Percentiles rank a stretch among this genome's conserved stretches.
These are phyloP conservation scores for Drosophila nr. perissopoda DNA, from an alignment of 2,888 invertebrate genomes.

Conservation along the genomic window DNA sequence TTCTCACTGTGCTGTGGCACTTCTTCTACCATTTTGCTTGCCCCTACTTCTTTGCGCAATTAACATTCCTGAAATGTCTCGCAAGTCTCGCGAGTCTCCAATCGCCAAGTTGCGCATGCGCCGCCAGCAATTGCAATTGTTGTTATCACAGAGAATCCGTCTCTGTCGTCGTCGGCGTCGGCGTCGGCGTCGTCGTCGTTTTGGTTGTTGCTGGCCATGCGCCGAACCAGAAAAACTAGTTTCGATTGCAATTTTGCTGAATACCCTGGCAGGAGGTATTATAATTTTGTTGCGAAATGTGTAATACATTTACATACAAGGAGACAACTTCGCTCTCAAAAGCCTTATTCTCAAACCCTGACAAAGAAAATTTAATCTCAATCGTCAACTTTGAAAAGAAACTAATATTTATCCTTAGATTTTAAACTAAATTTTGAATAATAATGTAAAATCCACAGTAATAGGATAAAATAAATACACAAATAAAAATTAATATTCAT, in stretches of 20 bases:
- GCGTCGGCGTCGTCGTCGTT: not conserved
- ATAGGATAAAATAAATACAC: not conserved
- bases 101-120: slow-evolving; percentile 67
- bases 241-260: slow-evolving; percentile 48
- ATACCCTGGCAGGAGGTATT: not conserved
- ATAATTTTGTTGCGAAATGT: not conserved
- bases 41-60: slow-evolving; percentile 64
- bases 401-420: not conserved
- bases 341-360: not conserved
- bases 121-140: slow-evolving; percentile 70
- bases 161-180: not conserved
- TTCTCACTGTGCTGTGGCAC: slow-evolving; percentile 57
- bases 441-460: not conserved
- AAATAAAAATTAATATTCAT: not conserved
- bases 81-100: slow-evolving; percentile 27
- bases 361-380: not conserved
- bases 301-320: not conserved
- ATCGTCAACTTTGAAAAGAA: not conserved
- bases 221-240: slow-evolving; percentile 81
- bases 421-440: not conserved
- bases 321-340: not conserved
- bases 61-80: slow-evolving; percentile 75
- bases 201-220: slow-evolving; percentile 43
- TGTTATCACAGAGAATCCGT: slow-evolving; percentile 62
- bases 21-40: slow-evolving; percentile 6